These are phyloP conservation scores for Minunthozetes semirufus DNA, from an alignment of 2,888 invertebrate species.

Conservation along the genomic window DNA sequence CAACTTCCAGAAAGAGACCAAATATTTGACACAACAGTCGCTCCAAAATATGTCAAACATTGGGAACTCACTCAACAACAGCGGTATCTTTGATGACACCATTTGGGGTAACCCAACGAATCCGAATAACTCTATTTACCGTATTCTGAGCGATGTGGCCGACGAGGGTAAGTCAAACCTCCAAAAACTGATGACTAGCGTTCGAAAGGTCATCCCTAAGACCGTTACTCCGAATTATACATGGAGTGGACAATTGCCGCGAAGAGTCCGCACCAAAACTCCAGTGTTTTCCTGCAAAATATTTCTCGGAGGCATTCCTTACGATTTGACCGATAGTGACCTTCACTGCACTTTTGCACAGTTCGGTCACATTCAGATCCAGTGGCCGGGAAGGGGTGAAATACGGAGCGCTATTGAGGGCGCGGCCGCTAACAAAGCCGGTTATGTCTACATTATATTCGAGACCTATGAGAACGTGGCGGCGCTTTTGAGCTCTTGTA, in stretches of 20 bases:
- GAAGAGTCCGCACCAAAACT: conserved; percentile 65
- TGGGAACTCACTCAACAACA: too few relatives aligned
- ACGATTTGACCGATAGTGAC: conserved; percentile 82
- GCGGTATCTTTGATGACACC: too few relatives aligned
- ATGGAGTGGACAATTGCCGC: conserved; percentile 80
- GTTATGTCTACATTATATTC: conserved; percentile 90
- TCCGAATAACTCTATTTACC: not conserved
- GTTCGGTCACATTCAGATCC: conserved; percentile 80
- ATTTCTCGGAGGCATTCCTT: conserved; percentile 92
- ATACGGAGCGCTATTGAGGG: not conserved
- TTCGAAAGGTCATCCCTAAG: conserved; percentile 22
- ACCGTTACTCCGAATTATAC: conserved; percentile 63
- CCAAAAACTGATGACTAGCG: not conserved
- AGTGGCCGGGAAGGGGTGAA: conserved; percentile 87
- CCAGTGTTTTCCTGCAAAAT: conserved; percentile 69
- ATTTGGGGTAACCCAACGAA: too few relatives aligned
- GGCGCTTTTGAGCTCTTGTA: conserved; percentile 72
- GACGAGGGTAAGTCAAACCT: not conserved
- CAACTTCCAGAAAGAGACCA: too few relatives aligned
- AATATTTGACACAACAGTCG: too few relatives aligned
- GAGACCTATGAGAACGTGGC: conserved; percentile 88
- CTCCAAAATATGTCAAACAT: too few relatives aligned
- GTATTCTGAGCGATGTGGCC: not conserved
- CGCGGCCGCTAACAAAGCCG: conserved; percentile 60
- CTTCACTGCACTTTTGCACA: conserved; percentile 74